Evolutionary conservation across 2,113 vertebrate genomes (phyloP), one percentile per base, ranked within the genome.

Genomic region (Rhabdornis inornatus): DNA sequence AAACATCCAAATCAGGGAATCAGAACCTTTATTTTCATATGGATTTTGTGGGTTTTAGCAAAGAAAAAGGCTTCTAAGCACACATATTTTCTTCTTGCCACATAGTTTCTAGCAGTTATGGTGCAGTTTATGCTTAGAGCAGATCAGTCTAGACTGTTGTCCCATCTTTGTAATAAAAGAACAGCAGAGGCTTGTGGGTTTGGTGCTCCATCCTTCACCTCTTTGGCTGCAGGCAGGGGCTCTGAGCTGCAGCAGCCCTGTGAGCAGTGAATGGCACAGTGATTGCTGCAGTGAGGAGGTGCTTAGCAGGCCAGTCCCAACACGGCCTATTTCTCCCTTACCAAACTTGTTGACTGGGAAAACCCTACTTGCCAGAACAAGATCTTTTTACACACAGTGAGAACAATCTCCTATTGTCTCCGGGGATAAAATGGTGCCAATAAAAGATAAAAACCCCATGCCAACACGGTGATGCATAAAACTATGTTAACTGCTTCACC

Each of bases 341-440:
- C 95, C 75, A 87, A 95, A 96, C 95, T 61, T 94, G 96, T 95
- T 88, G 90, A 93, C 96, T 97, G 90, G 95, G 97, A 96, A 96
- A 91, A 87, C 71, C 89, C 65, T 95, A 95, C 97, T 96, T 98
- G 97, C 97, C 97, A 97, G 97, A 92, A 98, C 98, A 98, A 95
- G 97, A 97, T 87, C 91, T 95, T 96, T 93, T 94, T 92, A 89
- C 52, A 56, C 79, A 50, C 80, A 89, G 52, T 0, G 16, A 96
- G 94, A 98, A 98, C 97, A 98, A 97, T 97, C 96, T 97, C 85
- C 97, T 96, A 96, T 98, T 98, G 98, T 98, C 94, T 98, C 96
- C 0, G 0, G 95, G 96, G 95, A 90, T 83, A 94, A 97, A 91
- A 80, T 19, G 20, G 82, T 97, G 97, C 97, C 97, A 97, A 90